Percentiles rank a stretch among this genome's conserved stretches.
Conservation (phyloP, 2,888 invertebrate species). For the Drosophila quinaria region DNA sequence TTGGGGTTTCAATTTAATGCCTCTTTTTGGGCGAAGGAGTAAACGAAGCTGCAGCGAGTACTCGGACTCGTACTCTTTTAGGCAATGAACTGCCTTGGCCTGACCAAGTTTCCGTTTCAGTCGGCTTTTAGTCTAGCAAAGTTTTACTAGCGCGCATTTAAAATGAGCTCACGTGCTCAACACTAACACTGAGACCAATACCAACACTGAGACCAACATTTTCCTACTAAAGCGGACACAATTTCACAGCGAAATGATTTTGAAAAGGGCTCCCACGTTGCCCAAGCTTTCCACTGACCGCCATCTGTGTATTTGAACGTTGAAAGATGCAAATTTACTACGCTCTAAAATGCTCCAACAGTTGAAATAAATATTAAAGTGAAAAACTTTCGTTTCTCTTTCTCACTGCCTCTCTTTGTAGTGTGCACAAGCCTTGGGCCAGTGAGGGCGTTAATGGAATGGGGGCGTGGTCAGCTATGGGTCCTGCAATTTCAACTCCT, state of each 20-base stretch:
- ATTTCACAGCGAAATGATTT: slow-evolving; percentile 78
- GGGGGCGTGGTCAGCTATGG: slow-evolving; percentile 39
- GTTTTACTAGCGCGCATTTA: slow-evolving; percentile 69
- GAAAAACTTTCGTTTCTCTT: slow-evolving; percentile 53
- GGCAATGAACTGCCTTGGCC: slow-evolving; percentile 43
- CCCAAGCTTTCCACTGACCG: slow-evolving; percentile 39
- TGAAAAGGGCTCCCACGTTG: slow-evolving; percentile 55
- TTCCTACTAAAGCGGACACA: slow-evolving; percentile 63
- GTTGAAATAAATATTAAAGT: slow-evolving; percentile 81
- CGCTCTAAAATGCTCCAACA: slow-evolving; percentile 67
- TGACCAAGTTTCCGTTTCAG: slow-evolving; percentile 18
- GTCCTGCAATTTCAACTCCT: slow-evolving; percentile 38
- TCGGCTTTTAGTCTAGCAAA: slow-evolving; percentile 37
- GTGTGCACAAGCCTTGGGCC: slow-evolving; percentile 37
- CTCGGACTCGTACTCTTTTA: slow-evolving; percentile 5
- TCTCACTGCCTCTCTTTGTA: background rate
- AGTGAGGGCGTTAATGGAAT: slow-evolving; percentile 36
- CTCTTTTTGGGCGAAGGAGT: slow-evolving; percentile 23
- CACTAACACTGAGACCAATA: slow-evolving; percentile 16
- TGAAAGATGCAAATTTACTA: slow-evolving; percentile 80
- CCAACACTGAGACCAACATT: slow-evolving; percentile 9
- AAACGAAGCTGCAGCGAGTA: slow-evolving; percentile 36
- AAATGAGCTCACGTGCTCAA: slow-evolving; percentile 70
- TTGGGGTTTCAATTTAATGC: slow-evolving; percentile 72
- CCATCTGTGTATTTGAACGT: slow-evolving; percentile 67